Evolutionary conservation across 2,797 vertebrate species (phyloP).

Genomic region (Micropoecilia bifurca): DNA sequence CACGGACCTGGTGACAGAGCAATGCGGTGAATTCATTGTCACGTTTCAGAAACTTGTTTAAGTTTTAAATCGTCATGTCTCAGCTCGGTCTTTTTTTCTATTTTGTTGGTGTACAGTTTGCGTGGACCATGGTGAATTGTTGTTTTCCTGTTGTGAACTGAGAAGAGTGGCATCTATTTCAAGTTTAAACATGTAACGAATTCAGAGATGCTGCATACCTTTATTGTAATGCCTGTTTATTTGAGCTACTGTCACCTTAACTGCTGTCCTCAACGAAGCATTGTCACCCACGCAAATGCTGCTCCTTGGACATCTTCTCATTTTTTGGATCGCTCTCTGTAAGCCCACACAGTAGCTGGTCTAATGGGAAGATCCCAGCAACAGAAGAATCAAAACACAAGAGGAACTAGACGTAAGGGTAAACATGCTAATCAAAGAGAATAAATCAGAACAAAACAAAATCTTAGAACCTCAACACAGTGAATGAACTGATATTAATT

Average conservation of each 20-base stretch:
- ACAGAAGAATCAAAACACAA: neutral
- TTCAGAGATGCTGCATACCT: neutral
- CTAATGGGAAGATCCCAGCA: neutral
- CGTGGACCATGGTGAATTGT: neutral
- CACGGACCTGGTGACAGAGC: neutral
- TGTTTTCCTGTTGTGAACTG: neutral
- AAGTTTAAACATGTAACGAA: neutral
- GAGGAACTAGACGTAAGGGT: too few relatives aligned
- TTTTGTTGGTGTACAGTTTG: neutral
- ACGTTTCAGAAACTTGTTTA: neutral
- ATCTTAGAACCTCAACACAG: too few relatives aligned
- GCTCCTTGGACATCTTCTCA: neutral
- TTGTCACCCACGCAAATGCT: neutral
- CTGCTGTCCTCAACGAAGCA: neutral
- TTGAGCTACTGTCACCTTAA: neutral
- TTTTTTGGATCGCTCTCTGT: neutral
- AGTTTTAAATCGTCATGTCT: neutral
- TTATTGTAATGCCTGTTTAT: neutral
- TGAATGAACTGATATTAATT: too few relatives aligned
- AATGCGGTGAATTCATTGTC: neutral
- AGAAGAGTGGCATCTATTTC: neutral
- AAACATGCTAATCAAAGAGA: too few relatives aligned
- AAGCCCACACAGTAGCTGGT: neutral
- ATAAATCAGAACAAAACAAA: too few relatives aligned
- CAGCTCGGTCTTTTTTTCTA: neutral